Conservation (phyloP, 2,797 vertebrate species). For the Sciurus carolinensis region DNA sequence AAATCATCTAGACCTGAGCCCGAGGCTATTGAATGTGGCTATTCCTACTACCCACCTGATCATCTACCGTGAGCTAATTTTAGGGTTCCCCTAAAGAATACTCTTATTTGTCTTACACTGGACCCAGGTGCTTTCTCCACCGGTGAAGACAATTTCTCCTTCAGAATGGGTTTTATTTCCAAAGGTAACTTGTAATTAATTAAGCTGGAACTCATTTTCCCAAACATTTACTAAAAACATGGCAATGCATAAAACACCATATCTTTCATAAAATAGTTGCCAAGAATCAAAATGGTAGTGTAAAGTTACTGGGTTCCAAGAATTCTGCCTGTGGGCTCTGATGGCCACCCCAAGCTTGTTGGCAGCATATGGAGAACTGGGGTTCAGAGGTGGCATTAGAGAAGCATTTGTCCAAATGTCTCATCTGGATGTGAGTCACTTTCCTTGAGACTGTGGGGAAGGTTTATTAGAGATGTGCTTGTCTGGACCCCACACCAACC, state of each 20-base stretch:
- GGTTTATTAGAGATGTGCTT: neutral
- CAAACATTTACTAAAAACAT: neutral
- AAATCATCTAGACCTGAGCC: neutral
- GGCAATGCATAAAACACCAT: neutral
- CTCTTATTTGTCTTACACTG: neutral
- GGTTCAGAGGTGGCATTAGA: neutral
- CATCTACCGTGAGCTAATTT: neutral
- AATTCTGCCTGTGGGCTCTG: neutral
- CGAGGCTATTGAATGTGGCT: neutral
- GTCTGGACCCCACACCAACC: neutral
- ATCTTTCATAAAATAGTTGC: neutral
- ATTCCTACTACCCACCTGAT: neutral
- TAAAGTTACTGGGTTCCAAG: neutral
- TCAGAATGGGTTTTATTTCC: constrained; percentile 38
- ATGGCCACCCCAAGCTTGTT: neutral
- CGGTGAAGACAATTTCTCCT: neutral
- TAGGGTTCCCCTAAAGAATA: neutral
- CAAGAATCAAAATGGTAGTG: neutral
- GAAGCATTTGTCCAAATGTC: neutral
- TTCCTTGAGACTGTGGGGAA: neutral
- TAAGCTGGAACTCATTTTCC: constrained; percentile 19
- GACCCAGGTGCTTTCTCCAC: neutral
- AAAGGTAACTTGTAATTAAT: neutral
- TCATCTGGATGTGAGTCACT: neutral
- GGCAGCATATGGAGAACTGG: neutral